Conservation (phyloP, 2,888 invertebrate species). For the Portevinia maculata region DNA sequence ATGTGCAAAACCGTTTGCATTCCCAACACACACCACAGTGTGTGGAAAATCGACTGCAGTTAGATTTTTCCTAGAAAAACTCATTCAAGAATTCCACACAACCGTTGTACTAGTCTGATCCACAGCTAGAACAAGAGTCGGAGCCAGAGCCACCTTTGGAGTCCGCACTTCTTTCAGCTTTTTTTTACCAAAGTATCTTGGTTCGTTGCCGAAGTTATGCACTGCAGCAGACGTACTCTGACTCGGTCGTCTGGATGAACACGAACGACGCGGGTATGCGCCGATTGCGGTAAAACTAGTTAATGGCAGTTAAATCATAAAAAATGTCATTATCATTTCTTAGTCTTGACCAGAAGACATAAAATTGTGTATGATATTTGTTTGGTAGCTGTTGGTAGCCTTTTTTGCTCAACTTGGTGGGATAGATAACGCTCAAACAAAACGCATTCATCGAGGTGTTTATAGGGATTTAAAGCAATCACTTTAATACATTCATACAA, state of each 20-base stretch:
- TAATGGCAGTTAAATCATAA: conserved; percentile 73
- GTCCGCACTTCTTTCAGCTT: conserved; percentile 38
- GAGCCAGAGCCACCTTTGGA: conserved; percentile 50
- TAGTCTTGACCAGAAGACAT: conserved; percentile 67
- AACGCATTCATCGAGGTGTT: conserved; percentile 17
- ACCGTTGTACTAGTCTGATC: conserved; percentile 63
- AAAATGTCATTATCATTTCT: conserved; percentile 73
- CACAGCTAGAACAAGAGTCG: conserved; percentile 30
- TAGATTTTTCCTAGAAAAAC: conserved; percentile 72
- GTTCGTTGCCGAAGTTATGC: conserved; percentile 24
- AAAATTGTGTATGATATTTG: conserved; percentile 62
- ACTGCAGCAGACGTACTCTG: conserved; percentile 25
- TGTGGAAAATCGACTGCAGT: conserved; percentile 66
- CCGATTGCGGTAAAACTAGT: conserved; percentile 73
- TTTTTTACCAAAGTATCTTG: conserved; percentile 16
- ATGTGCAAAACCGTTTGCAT: conserved; percentile 72
- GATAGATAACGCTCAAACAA: background rate
- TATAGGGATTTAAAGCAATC: conserved; percentile 11
- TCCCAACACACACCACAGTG: conserved; percentile 66
- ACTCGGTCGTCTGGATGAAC: conserved; percentile 56
- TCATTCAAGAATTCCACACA: conserved; percentile 73
- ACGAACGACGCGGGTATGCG: conserved; percentile 29
- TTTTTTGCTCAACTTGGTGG: conserved; percentile 3
- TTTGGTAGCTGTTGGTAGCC: conserved; percentile 33
- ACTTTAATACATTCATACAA: background rate